Evolutionary conservation across 2,888 invertebrate genomes (phyloP).

Genomic region (Strigamia transsilvanica): DNA sequence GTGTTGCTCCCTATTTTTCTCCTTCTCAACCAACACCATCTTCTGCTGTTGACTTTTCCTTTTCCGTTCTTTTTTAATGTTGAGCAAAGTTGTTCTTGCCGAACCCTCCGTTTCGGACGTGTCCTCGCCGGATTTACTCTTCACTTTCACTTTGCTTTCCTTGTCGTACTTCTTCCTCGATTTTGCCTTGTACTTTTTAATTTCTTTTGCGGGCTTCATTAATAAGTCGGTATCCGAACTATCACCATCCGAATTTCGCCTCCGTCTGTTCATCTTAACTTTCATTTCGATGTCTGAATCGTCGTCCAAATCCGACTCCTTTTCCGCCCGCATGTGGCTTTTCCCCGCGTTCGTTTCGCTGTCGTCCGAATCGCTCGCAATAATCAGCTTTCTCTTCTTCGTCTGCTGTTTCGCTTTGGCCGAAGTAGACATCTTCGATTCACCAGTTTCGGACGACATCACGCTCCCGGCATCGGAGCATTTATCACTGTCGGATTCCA

Average conservation of each 20-base stretch:
- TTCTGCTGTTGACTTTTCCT: conserved; percentile 48
- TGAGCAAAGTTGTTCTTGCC: conserved; percentile 50
- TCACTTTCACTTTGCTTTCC: conserved; percentile 73
- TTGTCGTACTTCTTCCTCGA: conserved; percentile 80
- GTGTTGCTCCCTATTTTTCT: conserved; percentile 37
- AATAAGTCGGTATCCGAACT: conserved; percentile 55
- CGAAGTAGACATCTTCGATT: conserved; percentile 56
- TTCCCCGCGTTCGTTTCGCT: conserved; percentile 50
- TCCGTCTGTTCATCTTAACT: conserved; percentile 53
- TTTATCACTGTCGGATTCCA: conserved; percentile 58
- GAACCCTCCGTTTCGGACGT: conserved; percentile 53
- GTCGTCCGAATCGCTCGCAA: conserved; percentile 55
- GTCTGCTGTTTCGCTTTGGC: conserved; percentile 49
- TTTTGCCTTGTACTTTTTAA: conserved; percentile 55
- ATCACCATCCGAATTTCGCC: conserved; percentile 51
- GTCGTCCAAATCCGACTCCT: conserved; percentile 43
- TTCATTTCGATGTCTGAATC: conserved; percentile 48
- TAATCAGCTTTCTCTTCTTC: conserved; percentile 55
- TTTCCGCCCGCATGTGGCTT: conserved; percentile 2
- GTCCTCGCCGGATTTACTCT: conserved; percentile 68
- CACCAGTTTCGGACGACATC: conserved; percentile 57
- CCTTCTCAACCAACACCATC: conserved; percentile 36
- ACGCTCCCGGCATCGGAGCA: conserved; percentile 58
- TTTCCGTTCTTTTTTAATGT: conserved; percentile 50
- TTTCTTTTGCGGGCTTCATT: conserved; percentile 50